Conservation (phyloP, 2,113 vertebrate species). For the Leucoraja erinaceus region DNA sequence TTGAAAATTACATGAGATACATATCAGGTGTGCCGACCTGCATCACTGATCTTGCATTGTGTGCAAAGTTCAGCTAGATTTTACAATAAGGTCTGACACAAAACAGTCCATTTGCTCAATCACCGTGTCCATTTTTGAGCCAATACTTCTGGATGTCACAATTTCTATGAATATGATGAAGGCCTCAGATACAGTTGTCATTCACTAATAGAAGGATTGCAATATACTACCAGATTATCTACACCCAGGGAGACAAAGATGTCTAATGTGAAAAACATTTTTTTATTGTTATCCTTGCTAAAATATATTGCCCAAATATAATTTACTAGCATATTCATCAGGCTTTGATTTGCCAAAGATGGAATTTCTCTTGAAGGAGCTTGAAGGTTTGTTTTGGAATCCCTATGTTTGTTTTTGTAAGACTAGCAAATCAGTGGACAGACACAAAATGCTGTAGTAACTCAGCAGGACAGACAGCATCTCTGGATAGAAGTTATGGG, state of each 20-base stretch:
- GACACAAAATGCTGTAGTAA: too few relatives aligned
- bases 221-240: background rate
- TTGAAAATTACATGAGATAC: conserved; percentile 6
- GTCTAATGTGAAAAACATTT: background rate
- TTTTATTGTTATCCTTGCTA: background rate
- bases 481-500: too few relatives aligned
- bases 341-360: background rate
- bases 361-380: background rate
- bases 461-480: too few relatives aligned
- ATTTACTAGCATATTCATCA: background rate
- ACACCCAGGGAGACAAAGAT: background rate
- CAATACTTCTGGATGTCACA: too few relatives aligned
- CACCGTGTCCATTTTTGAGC: background rate
- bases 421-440: background rate
- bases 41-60: background rate
- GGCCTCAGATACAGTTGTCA: background rate
- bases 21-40: background rate
- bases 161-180: background rate
- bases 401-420: background rate
- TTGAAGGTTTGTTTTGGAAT: background rate
- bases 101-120: background rate
- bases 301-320: background rate
- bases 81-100: too few relatives aligned
- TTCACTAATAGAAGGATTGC: background rate
- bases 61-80: background rate